phyloP scores from a whole-genome alignment of 2,113 vertebrate species.

The Gadus chalcogrammus region DNA sequence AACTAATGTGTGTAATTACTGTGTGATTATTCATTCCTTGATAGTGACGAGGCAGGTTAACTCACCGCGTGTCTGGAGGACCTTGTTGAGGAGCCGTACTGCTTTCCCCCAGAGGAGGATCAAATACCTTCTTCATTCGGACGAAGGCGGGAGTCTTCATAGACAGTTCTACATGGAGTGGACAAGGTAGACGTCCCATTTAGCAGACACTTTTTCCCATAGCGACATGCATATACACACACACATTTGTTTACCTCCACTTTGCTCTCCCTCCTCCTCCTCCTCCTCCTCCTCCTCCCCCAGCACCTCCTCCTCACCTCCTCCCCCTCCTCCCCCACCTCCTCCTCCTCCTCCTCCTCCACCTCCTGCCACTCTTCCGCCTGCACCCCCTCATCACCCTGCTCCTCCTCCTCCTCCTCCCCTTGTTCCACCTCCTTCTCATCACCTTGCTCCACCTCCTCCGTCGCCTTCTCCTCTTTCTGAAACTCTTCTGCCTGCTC shows the following conservation, averaged over 20 bases:
- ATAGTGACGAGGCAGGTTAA: too few species aligned
- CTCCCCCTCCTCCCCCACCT: background rate
- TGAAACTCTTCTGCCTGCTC: background rate
- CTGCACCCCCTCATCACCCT: background rate
- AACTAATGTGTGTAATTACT: too few species aligned
- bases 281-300: background rate
- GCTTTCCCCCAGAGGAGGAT: background rate
- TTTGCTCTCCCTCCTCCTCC: too few species aligned
- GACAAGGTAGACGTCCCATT: background rate
- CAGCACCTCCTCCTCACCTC: background rate
- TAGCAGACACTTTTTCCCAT: background rate
- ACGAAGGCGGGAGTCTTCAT: conserved; percentile 70
- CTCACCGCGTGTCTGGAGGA: too few species aligned
- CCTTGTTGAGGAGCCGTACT: too few species aligned
- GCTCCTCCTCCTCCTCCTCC: background rate
- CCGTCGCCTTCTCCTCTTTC: background rate
- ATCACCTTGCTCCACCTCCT: conserved; percentile 1
- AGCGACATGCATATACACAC: too few species aligned
- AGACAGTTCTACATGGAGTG: conserved; percentile 46
- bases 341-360: background rate
- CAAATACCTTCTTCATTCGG: conserved; percentile 54
- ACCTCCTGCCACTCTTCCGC: background rate
- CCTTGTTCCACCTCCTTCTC: conserved; percentile 5
- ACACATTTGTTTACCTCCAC: too few species aligned
- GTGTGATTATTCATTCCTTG: too few species aligned